Evolutionary conservation across 2,888 invertebrate species (phyloP), one percentile per base, ranked within the genome.

Genomic region (Rotaria socialis): DNA sequence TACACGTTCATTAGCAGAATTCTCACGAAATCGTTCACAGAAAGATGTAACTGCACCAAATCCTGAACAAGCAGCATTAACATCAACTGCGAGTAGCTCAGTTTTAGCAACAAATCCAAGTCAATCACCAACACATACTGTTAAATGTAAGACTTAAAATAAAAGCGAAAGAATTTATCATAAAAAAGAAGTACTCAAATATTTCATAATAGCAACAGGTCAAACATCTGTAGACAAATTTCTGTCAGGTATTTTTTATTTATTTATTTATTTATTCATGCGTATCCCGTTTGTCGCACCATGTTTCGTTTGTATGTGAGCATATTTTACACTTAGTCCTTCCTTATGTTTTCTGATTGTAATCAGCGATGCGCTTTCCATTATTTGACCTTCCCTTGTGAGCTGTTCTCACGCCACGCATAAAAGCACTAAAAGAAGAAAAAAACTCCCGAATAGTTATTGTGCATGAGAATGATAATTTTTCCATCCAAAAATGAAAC

Each of bases 1-100:
- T n/a, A 75, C 85, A 50, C 85, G 85, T 85, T 86, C 86, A n/a
- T 41, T 86, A 47, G 86, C 86, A 16, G 86, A 86, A 58, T 74
- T 86, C 75, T 74, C 85, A 35, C 85, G 85, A 56, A 85, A 84
- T 58, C 52, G 85, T 7, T 86, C 86, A 16, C 86, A 86, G 24
- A 75, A 85, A 22, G 85, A 85, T 58, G 55, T 86, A 11, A 85
- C 55, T 16, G 35, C 22, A 27, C 16, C 47, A 35, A 84, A 19
- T 55, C 41, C 35, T 50, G 84, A 50, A n/a, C 84, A 35, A 67
- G 22, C 55, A 16, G 35, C 67, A 43, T 67, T 56, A 74, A 43
- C 24, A 43, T 50, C 67, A 14, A 41, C 84, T 11, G 58, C 84
- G 24, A 52, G 24, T 10, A 47, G 22, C 22, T 67, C 58, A 55